phyloP scores from a whole-genome alignment of 2,113 vertebrate genomes.

The Arenaria interpres region DNA sequence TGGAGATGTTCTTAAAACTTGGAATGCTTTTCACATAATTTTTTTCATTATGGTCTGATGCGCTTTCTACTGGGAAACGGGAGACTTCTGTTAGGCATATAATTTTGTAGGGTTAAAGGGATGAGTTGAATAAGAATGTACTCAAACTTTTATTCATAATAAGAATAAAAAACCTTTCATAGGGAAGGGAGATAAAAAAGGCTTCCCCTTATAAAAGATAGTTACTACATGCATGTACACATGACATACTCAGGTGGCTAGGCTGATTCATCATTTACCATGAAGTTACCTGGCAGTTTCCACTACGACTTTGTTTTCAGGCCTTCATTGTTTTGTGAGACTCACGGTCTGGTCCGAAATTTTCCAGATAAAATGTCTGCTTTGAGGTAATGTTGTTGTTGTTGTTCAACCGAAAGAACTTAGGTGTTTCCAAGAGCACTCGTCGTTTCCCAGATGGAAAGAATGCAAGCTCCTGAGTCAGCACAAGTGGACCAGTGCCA shows the following conservation, averaged over 20 bases:
- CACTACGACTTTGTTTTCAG: not conserved
- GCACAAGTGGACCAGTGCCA: accelerated
- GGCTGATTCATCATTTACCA: not conserved
- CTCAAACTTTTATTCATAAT: not conserved
- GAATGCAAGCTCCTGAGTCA: not conserved
- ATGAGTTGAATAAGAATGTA: not conserved
- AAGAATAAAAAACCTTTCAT: not conserved
- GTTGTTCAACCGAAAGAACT: not conserved
- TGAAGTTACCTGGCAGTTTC: not conserved
- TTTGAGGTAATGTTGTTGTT: not conserved
- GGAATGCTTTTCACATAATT: not conserved
- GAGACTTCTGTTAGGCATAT: not conserved
- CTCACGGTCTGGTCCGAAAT: not conserved
- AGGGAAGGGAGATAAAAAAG: not conserved
- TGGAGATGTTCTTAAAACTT: not conserved
- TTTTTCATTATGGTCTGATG: not conserved
- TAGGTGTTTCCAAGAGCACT: not conserved
- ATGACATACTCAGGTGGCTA: no score
- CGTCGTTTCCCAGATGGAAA: not conserved
- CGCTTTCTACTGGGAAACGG: not conserved
- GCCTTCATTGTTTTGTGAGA: not conserved
- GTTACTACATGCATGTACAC: not conserved
- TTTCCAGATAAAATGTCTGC: not conserved
- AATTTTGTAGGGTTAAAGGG: not conserved
- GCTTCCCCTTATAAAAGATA: not conserved